Evolutionary conservation across 1,140 invertebrate species (phyloP).

Genomic region (Microplitis demolitor): DNA sequence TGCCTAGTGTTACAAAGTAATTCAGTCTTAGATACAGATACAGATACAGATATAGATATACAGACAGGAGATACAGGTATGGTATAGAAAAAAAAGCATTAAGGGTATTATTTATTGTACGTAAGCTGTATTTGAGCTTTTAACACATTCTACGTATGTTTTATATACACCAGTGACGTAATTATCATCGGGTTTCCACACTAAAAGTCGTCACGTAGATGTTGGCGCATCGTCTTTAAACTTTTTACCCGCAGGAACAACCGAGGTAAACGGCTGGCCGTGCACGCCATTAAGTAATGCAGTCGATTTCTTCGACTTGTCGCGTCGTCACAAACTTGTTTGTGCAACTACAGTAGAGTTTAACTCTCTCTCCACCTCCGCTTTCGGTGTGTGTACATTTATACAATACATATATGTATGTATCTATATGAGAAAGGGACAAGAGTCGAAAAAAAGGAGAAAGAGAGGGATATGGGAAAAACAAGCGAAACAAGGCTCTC

Average conservation of each 20-base stretch:
- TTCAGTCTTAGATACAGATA: no score
- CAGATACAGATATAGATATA: no score
- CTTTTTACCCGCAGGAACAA: conserved; percentile 15
- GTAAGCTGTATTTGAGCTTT: neutral
- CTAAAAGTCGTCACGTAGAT: conserved; percentile 20
- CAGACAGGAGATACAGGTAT: no score
- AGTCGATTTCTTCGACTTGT: conserved; percentile 50
- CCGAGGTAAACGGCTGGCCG: conserved; percentile 39
- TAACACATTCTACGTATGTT: neutral
- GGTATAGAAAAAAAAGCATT: no score
- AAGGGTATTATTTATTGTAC: neutral
- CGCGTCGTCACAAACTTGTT: conserved; percentile 34
- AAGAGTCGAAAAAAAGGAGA: neutral
- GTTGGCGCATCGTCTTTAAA: conserved; percentile 24
- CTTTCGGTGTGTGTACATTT: neutral
- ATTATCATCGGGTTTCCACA: conserved; percentile 39
- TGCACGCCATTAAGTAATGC: conserved; percentile 52
- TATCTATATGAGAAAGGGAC: neutral
- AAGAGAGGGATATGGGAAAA: neutral
- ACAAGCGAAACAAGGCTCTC: neutral
- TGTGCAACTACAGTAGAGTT: neutral
- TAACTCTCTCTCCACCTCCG: neutral
- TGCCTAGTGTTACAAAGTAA: no score
- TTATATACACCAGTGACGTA: conserved; percentile 33
- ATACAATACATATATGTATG: no score